Conservation (phyloP, 1,140 invertebrate genomes). For the Papilio aristodemus region DNA sequence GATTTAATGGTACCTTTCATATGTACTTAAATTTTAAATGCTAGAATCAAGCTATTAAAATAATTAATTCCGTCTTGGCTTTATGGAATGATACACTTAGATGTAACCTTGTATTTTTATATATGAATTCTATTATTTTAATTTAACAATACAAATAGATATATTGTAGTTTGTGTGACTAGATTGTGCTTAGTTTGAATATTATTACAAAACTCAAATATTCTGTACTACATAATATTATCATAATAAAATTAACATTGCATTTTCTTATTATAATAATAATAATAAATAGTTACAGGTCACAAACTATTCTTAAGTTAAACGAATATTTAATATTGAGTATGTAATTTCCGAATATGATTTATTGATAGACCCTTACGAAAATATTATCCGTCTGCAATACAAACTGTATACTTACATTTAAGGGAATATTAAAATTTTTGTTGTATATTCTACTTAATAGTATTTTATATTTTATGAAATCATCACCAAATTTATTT, state of each 20-base stretch:
- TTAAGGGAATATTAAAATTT: too few species aligned
- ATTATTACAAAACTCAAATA: background rate
- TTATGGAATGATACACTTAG: background rate
- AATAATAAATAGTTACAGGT: background rate
- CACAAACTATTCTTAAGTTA: background rate
- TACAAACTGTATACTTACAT: background rate
- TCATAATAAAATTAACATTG: conserved; percentile 17
- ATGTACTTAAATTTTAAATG: background rate
- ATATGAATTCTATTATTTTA: background rate
- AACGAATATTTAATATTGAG: background rate
- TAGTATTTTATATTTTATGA: too few species aligned
- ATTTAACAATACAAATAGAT: background rate
- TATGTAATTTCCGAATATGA: background rate
- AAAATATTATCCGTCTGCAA: background rate
- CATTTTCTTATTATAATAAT: background rate
- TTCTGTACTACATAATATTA: background rate
- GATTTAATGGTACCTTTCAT: background rate
- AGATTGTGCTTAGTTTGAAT: background rate
- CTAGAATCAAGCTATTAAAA: background rate
- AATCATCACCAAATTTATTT: too few species aligned
- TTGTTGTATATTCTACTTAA: too few species aligned
- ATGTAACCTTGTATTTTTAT: background rate
- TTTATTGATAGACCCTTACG: background rate
- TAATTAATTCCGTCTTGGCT: background rate
- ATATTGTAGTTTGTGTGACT: background rate